Base-by-base conservation (phyloP, 2,113 vertebrate genomes). In the Peromyscus polionotus region DNA sequence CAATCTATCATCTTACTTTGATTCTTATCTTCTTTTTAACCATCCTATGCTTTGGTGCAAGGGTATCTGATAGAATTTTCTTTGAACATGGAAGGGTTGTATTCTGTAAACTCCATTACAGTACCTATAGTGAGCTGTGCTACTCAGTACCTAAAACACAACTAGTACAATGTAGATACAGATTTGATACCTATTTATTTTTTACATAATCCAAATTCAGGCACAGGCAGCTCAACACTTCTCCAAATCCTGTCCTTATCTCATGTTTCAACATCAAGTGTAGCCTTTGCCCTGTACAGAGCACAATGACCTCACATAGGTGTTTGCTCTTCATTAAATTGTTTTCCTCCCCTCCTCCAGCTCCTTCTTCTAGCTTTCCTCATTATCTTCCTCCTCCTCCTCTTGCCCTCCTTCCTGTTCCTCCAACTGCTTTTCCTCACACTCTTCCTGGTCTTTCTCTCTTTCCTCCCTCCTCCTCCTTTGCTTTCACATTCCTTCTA, bases 401-500 rank as follows among this genome's bases (percentile, higher is more conserved):
- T 85, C n/a, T 42, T 31, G 0, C 22, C 61, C 16, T 7, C 65
- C 8, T 33, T 67, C 26, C 2, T 10, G 0, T 42, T 17, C 3
- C 6, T 81, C 0, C 0, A 22, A 11, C 5, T 24, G 36, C 2
- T 73, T n/a, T 36, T 48, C 22, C 36, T 61, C 54, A 59, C 61
- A 22, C 28, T 51, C 17, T 67, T 22, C 42, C 5, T 51, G 5
- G 17, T 68, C 19, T 51, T 68, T 5, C 5, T 48, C 28, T 33
- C 48, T 67, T 33, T 42, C 14, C 2, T 65, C n/a, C 59, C n/a
- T 42, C 24, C 3, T 31, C 14, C 59, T 36, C 12, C 3, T 28
- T 5, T 3, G 12, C 8, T 20, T 3, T 7, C 0, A 3, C 1
- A 8, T 88, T 73, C 0, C 1, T 39, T 57, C 16, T 17, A 73